These are phyloP conservation scores for Cydia splendana DNA, from an alignment of 1,140 invertebrate genomes.

Conservation along the genomic window DNA sequence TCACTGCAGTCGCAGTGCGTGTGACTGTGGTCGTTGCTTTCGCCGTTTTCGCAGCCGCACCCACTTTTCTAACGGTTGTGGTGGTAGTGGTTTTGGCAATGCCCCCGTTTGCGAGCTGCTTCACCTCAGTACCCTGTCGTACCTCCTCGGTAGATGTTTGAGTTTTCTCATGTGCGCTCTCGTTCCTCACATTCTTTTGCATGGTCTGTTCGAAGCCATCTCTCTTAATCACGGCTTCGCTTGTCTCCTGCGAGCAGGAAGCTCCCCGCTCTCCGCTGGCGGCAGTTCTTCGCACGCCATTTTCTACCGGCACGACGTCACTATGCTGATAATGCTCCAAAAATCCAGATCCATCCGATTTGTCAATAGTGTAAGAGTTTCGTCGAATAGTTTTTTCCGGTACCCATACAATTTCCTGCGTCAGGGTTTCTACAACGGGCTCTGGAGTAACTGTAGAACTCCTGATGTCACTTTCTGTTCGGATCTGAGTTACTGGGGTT, in stretches of 20 bases:
- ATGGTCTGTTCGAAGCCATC: slow-evolving; percentile 65
- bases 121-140: slow-evolving; percentile 59
- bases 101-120: slow-evolving; percentile 67
- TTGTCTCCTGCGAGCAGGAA: slow-evolving; percentile 51
- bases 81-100: slow-evolving; percentile 67
- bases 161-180: slow-evolving; percentile 60
- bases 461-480: slow-evolving; percentile 58
- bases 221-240: slow-evolving; percentile 54
- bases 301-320: slow-evolving; percentile 63
- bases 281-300: slow-evolving; percentile 56
- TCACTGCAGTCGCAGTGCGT: slow-evolving; percentile 62
- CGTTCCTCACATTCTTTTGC: slow-evolving; percentile 57
- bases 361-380: slow-evolving; percentile 73
- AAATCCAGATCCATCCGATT: slow-evolving; percentile 54
- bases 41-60: slow-evolving; percentile 62
- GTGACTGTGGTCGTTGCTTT: slow-evolving; percentile 61
- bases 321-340: slow-evolving; percentile 62
- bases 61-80: slow-evolving; percentile 66
- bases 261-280: slow-evolving; percentile 60
- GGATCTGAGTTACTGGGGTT: slow-evolving; percentile 61
- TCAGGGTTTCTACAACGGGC: slow-evolving; percentile 64
- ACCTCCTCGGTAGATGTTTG: slow-evolving; percentile 66
- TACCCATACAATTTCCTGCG: slow-evolving; percentile 72
- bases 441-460: slow-evolving; percentile 67
- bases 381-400: slow-evolving; percentile 63